phyloP scores from a whole-genome alignment of 2,113 vertebrate species.

The Rhagologus leucostigma region DNA sequence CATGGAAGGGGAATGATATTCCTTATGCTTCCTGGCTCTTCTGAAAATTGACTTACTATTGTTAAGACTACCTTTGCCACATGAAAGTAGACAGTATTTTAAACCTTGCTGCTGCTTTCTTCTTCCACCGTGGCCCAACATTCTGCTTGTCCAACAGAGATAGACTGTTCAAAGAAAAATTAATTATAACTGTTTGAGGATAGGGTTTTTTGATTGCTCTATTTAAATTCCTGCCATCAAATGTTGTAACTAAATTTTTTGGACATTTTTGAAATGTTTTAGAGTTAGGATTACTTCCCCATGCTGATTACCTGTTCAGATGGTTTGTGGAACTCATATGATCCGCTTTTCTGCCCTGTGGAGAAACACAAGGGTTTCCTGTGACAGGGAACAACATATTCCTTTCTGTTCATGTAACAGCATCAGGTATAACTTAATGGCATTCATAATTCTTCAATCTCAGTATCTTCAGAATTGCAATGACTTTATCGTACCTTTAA shows the following conservation, averaged over 20 bases:
- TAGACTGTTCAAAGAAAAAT: background rate
- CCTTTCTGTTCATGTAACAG: background rate
- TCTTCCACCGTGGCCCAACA: fast-evolving
- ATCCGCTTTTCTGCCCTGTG: background rate
- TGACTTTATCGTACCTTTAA: background rate
- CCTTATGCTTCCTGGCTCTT: background rate
- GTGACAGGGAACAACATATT: background rate
- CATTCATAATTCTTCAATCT: background rate
- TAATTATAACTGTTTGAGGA: background rate
- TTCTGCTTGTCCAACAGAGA: background rate
- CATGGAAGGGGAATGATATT: background rate
- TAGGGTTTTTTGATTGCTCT: background rate
- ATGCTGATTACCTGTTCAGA: background rate
- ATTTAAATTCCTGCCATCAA: background rate
- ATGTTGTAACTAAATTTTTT: background rate
- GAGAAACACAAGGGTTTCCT: background rate
- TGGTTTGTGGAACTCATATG: background rate
- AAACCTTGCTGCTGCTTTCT: background rate
- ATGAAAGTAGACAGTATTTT: background rate
- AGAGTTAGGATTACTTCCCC: background rate
- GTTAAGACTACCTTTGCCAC: background rate
- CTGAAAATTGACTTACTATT: background rate
- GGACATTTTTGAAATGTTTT: background rate
- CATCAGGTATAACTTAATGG: background rate
- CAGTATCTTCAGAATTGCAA: background rate